Evolutionary conservation across 2,113 vertebrate genomes (phyloP), one percentile per base, ranked within the genome.

Genomic region (Semicossyphus pulcher): DNA sequence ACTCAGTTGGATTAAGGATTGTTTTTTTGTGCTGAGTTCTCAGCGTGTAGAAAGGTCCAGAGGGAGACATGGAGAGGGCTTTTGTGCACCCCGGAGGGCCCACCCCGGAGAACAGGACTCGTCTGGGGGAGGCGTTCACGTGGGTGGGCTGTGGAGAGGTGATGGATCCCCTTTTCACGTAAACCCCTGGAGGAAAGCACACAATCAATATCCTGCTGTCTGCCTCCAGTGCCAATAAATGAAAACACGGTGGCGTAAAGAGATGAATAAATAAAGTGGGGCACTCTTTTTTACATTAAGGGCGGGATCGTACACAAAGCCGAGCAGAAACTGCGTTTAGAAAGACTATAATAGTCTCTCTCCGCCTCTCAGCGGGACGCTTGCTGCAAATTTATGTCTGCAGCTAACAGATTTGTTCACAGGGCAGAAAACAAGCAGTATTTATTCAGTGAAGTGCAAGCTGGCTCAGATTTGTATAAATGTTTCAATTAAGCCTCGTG

Each of bases 161-260:
- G 79, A 90, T 86, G 57, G 78, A 76, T 89, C 71, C 32, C 26
- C 53, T 60, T 37, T 72, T 56, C 62, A 81, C 72, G 60, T 54
- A 69, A 66, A 68, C 54, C 41, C 61, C 60, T 28, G 42, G 59
- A 80, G 83, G 78, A 83, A 86, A 80, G 57, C 59, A 64, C 21
- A 71, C 79, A 86, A 89, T 92, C 90, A 88, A 91, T 92, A 90
- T 78, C 49, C 78, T 65, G 57, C 82, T 60, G 78, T 86, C 85
- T 81, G 60, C 79, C 76, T 78, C 76, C 79, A 79, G 73, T 74
- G 69, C 59, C 79, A 77, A 86, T 89, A 89, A 88, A 92, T 69
- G 60, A 86, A 84, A 88, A 76, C 73, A 71, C 31, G 14, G 78
- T 26, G 58, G 70, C 7, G 34, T 82, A 72, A 88, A 85, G 68